phyloP scores from a whole-genome alignment of 2,113 vertebrate species.

The Cisticola juncidis region DNA sequence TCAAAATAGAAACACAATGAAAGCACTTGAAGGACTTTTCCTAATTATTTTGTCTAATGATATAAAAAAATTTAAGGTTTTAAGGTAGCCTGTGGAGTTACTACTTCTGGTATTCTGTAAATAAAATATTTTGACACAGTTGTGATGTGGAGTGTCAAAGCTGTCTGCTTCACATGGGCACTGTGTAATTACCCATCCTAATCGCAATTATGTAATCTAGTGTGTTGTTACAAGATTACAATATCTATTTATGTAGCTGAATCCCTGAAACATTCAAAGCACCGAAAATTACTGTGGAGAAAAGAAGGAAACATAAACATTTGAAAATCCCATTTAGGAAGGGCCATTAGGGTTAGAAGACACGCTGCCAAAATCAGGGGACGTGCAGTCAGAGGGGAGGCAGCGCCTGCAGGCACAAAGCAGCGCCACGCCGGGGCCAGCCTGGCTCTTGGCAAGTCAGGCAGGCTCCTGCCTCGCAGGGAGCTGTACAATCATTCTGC shows the following conservation, averaged over 20 bases:
- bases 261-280: conserved; percentile 47
- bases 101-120: conserved; percentile 34
- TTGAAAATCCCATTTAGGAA: not conserved
- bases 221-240: conserved; percentile 47
- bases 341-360: not conserved
- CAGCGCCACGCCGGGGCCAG: accelerated
- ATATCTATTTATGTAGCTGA: conserved; percentile 39
- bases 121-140: conserved; percentile 59
- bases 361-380: not conserved
- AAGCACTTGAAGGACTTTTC: not conserved
- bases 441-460: not conserved
- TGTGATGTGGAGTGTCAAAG: conserved; percentile 13
- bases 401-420: not conserved
- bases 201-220: conserved; percentile 57
- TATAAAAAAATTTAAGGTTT: not conserved
- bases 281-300: not conserved
- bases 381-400: not conserved
- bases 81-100: conserved; percentile 17
- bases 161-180: conserved; percentile 44
- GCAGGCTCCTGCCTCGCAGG: not conserved
- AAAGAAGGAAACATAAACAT: not conserved
- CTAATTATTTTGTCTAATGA: not conserved
- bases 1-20: not conserved
- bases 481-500: accelerated
- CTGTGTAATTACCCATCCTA: conserved; percentile 60